These are phyloP conservation scores for Chaitophorus viminalis DNA, from an alignment of 2,888 invertebrate genomes.

Conservation along the genomic window DNA sequence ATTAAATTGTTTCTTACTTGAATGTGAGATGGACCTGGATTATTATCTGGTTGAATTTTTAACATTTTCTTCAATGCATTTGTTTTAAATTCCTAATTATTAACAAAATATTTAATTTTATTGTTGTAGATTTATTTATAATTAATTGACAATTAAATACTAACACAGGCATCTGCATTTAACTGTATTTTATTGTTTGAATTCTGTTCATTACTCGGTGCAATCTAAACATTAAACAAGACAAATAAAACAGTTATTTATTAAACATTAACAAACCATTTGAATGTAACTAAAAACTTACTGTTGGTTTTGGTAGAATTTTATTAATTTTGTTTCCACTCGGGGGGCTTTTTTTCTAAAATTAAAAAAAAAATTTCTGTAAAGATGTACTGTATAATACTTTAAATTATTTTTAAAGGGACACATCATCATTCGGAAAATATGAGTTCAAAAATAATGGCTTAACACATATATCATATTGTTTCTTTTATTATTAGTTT, in stretches of 20 bases:
- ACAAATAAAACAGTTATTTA: not conserved
- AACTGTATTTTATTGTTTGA: constrained; percentile 14
- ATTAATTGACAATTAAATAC: constrained; percentile 28
- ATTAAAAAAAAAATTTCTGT: not conserved
- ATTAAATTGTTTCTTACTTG: constrained; percentile 15
- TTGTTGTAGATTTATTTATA: not conserved
- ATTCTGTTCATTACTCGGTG: not conserved
- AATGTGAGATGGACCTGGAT: constrained; percentile 2
- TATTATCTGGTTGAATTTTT: constrained; percentile 38
- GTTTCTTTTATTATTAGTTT: too few species aligned
- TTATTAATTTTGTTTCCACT: not conserved
- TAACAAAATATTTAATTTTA: not conserved
- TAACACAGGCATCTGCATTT: constrained; percentile 57
- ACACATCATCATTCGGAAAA: too few species aligned
- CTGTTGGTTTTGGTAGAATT: not conserved
- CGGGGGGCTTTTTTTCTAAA: constrained; percentile 15
- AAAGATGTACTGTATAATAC: too few species aligned
- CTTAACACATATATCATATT: too few species aligned
- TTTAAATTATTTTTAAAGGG: too few species aligned
- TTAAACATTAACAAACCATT: not conserved
- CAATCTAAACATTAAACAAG: not conserved
- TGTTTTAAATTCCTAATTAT: constrained; percentile 48
- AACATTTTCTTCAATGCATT: constrained; percentile 52
- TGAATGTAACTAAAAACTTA: not conserved
- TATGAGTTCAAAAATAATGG: too few species aligned